Conservation (phyloP, 2,888 invertebrate genomes). For the Scaptomyza polygonia region DNA sequence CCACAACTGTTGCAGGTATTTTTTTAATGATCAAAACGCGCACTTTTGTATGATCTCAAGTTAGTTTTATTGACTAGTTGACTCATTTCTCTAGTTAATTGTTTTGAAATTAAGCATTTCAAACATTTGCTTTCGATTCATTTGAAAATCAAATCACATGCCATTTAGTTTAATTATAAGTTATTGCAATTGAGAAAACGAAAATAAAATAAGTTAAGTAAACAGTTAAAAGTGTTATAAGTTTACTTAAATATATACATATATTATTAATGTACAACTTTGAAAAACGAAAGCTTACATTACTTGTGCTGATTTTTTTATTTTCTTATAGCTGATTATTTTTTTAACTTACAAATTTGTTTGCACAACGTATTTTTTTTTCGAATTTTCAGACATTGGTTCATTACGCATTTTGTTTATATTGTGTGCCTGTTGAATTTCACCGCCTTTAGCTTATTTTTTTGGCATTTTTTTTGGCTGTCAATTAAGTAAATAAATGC, state of each 20-base stretch:
- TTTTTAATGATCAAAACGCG: slow-evolving; percentile 4
- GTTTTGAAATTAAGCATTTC: slow-evolving; percentile 5
- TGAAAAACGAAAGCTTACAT: too few relatives aligned
- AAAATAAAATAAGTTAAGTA: not conserved
- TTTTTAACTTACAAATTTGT: slow-evolving; percentile 9
- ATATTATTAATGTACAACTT: too few relatives aligned
- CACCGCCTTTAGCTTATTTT: slow-evolving; percentile 31
- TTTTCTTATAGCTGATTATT: slow-evolving; percentile 2
- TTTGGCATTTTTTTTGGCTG: slow-evolving; percentile 31
- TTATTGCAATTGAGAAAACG: not conserved
- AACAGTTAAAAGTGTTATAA: not conserved
- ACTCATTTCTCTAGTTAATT: not conserved
- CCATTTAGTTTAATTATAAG: not conserved
- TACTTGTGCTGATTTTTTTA: too few relatives aligned
- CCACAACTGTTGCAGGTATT: slow-evolving; percentile 1
- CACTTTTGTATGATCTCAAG: not conserved
- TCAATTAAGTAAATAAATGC: slow-evolving; percentile 31
- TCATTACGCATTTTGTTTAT: slow-evolving; percentile 49
- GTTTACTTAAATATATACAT: not conserved
- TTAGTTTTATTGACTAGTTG: not conserved
- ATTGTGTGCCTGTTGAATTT: slow-evolving; percentile 40
- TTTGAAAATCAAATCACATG: not conserved
- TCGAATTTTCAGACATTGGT: slow-evolving; percentile 21
- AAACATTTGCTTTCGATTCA: slow-evolving; percentile 6
- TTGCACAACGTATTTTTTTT: slow-evolving; percentile 36